A percentile compares a stretch with the other conserved stretches of the same genome.
phyloP scores from a whole-genome alignment of 1,140 invertebrate species.

The Zaprionus gabonicus region DNA sequence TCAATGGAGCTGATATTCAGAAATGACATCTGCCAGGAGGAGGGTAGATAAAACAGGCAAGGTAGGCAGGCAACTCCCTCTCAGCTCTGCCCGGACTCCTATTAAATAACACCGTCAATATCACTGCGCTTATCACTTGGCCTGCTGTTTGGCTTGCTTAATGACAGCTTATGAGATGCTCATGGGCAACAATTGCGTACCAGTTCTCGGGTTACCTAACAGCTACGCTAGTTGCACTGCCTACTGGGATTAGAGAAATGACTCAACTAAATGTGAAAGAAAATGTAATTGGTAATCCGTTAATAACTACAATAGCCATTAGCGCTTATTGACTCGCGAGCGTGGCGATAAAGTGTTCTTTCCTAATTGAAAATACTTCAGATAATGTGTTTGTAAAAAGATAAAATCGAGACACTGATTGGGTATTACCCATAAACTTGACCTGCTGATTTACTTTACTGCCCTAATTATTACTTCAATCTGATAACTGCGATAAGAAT shows the following conservation, averaged over 20 bases:
- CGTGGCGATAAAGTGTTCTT: slow-evolving; percentile 13
- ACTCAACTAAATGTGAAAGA: slow-evolving; percentile 23
- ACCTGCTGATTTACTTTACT: not conserved
- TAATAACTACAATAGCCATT: slow-evolving; percentile 11
- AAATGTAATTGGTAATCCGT: slow-evolving; percentile 25
- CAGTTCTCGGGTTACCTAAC: slow-evolving; percentile 17
- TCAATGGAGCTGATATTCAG: slow-evolving; percentile 6
- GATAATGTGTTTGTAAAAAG: not conserved
- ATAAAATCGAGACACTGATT: not conserved
- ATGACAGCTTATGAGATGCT: slow-evolving; percentile 27
- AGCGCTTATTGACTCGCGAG: not conserved
- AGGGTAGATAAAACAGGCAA: not conserved
- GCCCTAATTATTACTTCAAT: slow-evolving; percentile 2
- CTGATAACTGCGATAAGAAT: not conserved
- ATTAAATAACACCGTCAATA: slow-evolving; percentile 16
- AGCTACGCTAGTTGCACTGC: not conserved
- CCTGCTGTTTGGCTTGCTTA: slow-evolving; percentile 14
- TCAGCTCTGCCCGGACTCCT: not conserved
- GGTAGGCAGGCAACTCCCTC: not conserved
- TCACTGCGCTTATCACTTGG: slow-evolving; percentile 30
- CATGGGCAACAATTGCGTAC: slow-evolving; percentile 3
- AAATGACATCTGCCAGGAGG: not conserved
- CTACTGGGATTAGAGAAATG: slow-evolving; percentile 18
- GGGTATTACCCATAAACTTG: slow-evolving; percentile 16
- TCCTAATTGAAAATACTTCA: slow-evolving; percentile 12